Base-by-base conservation (phyloP, 2,888 invertebrate species). In the Oligia fasciuncula region DNA sequence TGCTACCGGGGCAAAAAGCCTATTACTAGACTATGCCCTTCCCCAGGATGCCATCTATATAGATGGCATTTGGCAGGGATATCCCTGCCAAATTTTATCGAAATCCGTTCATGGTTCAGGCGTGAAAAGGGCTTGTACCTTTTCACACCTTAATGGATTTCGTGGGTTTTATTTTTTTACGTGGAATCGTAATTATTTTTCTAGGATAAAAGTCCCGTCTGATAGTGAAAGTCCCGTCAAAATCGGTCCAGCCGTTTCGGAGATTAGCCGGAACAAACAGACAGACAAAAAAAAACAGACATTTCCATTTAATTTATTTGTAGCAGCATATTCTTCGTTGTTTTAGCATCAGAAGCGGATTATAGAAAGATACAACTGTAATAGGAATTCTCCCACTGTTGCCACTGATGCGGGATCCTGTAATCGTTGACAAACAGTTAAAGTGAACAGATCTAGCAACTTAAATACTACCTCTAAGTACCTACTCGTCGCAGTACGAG, bases 401-500 rank as follows among this genome's bases (percentile, higher is more conserved):
- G 35, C 23, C 49, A 13, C 17, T 13, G 71, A 13, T 35, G 23
- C 23, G 3, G 9, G 17, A 43, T 5, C 2, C 9, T 23, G 23
- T 54, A 35, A 70, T 57, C 40, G 3, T n/a, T 60, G n/a, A 71
- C 17, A 40, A 73, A 43, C 0, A 40, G 40, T 40, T 40, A 46
- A 63, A 71, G 13, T 51, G 51, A 65, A 77, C 9, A 57, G 35
- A 43, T 57, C 43, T 14, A 51, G 35, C 11, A 69, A 76, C 49
- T 79, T 73, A 65, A 62, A 43, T n/a, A 35, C 23, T 35, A 29
- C 46, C 63, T 66, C 23, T 40, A 40, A 40, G 40, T 65, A 69
- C n/a, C 35, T 57, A 49, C 62, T 80, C 13, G n/a, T 43, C 17
- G 29, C 23, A 62, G 62, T 46, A 46, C 8, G 19, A 43, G 5